Evolutionary conservation across 2,797 vertebrate species (phyloP).

Genomic region (Propithecus deckenii): DNA sequence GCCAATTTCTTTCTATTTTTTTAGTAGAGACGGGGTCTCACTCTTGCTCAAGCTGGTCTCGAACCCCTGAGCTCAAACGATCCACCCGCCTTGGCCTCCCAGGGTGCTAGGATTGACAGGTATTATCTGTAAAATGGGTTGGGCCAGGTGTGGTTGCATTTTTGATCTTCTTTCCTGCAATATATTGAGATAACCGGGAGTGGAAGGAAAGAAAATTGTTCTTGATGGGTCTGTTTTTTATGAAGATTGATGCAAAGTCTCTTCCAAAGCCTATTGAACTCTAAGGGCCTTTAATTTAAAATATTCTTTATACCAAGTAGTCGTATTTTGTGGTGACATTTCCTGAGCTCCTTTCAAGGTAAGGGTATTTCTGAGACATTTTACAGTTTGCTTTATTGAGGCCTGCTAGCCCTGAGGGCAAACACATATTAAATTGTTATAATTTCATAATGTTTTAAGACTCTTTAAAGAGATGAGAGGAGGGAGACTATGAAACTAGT

Average conservation of each 20-base stretch:
- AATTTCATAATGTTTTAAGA: neutral
- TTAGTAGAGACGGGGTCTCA: too few relatives aligned
- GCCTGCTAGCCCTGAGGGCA: neutral
- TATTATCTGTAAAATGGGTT: neutral
- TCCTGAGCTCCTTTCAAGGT: neutral
- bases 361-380: neutral
- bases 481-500: neutral
- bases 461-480: neutral
- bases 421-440: neutral
- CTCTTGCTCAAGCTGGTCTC: too few relatives aligned
- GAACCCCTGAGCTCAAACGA: too few relatives aligned
- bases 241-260: neutral
- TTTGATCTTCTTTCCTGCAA: neutral
- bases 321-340: neutral
- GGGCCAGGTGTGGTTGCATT: neutral
- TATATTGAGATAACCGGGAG: neutral
- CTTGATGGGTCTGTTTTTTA: neutral
- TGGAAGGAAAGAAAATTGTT: neutral
- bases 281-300: neutral
- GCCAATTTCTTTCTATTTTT: too few relatives aligned
- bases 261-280: neutral
- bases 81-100: too few relatives aligned
- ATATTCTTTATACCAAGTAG: neutral
- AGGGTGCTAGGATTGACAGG: too few relatives aligned
- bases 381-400: constrained; percentile 8